Evolutionary conservation across 2,888 invertebrate species (phyloP).

Genomic region (Cheilosia impressa): DNA sequence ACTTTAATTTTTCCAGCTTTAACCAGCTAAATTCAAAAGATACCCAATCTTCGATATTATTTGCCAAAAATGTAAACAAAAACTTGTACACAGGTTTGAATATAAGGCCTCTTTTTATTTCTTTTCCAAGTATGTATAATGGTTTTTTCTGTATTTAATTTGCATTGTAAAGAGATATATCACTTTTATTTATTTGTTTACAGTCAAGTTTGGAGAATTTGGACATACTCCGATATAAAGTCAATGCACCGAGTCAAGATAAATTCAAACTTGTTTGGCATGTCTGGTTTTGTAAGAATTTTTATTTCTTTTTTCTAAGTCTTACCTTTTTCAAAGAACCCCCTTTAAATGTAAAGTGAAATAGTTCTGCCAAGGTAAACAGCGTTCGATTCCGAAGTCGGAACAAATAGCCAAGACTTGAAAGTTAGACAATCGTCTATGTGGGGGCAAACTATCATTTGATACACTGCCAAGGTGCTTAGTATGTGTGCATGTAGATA

Average conservation of each 20-base stretch:
- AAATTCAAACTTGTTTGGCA: constrained; percentile 10
- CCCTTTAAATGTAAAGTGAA: neutral
- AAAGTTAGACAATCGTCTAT: constrained; percentile 5
- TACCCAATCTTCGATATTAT: no score
- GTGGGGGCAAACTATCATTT: constrained; percentile 22
- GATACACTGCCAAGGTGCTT: constrained; percentile 6
- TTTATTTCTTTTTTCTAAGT: neutral
- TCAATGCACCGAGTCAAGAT: neutral
- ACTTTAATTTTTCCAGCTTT: no score
- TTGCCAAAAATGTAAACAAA: no score
- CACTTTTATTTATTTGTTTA: neutral
- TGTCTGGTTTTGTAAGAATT: neutral
- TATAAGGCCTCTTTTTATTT: no score
- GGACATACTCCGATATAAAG: neutral
- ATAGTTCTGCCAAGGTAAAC: constrained; percentile 47
- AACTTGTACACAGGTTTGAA: no score
- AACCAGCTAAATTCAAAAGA: no score
- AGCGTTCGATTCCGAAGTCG: constrained; percentile 8
- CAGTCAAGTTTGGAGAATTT: neutral
- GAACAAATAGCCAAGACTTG: neutral
- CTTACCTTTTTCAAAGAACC: neutral
- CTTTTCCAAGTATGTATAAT: no score
- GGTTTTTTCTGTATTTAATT: no score
- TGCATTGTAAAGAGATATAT: no score
- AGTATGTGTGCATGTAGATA: constrained; percentile 12